A percentile compares a stretch with the other conserved stretches of the same genome.
These are phyloP conservation scores for Diploptera punctata DNA, from an alignment of 2,888 invertebrate species.

Conservation along the genomic window DNA sequence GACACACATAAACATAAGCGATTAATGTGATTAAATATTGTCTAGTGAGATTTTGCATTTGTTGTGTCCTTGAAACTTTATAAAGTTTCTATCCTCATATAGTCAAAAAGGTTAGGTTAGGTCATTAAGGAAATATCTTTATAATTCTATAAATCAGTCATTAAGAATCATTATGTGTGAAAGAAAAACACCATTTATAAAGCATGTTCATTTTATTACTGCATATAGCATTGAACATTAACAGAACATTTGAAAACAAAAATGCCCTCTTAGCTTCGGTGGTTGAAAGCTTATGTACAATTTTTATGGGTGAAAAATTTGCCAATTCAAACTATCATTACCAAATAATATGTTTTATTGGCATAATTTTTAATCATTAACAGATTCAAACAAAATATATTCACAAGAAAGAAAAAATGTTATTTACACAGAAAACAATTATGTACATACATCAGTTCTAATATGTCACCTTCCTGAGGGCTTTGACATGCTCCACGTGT, in stretches of 20 bases:
- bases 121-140: too few relatives aligned
- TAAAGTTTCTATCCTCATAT: too few relatives aligned
- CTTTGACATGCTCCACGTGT: conserved; percentile 13
- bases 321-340: too few relatives aligned
- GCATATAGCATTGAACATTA: not conserved
- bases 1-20: too few relatives aligned
- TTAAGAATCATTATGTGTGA: too few relatives aligned
- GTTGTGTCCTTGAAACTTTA: too few relatives aligned
- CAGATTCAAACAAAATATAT: conserved; percentile 17
- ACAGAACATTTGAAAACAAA: conserved; percentile 15
- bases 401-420: conserved; percentile 16
- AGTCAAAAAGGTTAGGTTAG: too few relatives aligned
- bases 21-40: too few relatives aligned
- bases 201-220: conserved; percentile 18
- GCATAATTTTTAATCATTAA: not conserved
- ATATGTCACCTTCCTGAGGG: conserved; percentile 39
- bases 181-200: not conserved
- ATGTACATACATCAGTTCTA: conserved; percentile 36
- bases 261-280: conserved; percentile 19
- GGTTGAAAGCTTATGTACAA: not conserved
- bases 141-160: too few relatives aligned
- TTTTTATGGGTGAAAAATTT: too few relatives aligned
- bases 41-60: too few relatives aligned
- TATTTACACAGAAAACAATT: conserved; percentile 30
- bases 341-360: conserved; percentile 20